Base-by-base conservation (phyloP, 2,113 vertebrate genomes). In the Zapus hudsonius region DNA sequence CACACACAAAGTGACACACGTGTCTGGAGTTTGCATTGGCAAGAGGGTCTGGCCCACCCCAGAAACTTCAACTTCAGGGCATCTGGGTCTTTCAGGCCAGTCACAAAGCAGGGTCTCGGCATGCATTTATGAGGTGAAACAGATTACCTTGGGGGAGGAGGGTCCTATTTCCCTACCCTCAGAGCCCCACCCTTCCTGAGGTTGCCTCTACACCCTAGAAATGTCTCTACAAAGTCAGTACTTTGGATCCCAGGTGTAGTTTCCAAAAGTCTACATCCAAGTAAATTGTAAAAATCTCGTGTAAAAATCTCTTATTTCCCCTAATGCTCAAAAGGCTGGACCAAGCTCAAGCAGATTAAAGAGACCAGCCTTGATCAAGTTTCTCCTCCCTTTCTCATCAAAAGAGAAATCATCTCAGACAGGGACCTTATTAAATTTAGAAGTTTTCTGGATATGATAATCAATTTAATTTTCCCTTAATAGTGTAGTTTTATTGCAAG, bases 261-360 rank as follows among this genome's bases (percentile, higher is more conserved):
- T 52, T 52, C 12, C 22, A 59, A 91, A 88, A 47, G 20, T 7
- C 9, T 89, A 19, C 27, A 17, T 94, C 57, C 44, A 47, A 84
- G 75, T 81, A 84, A 73, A 84, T 31, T 66, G n/a, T 55, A 52
- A 44, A 95, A 84, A 59, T 76, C 72, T 91, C 70, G 75, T 92
- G 85, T n/a, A n/a, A n/a, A n/a, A n/a, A 72, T 22, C 25, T 66
- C n/a, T 82, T 85, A 36, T 74, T 89, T 90, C 73, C 36, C 87
- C 7, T 40, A 76, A 31, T 38, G 7, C 57, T 55, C 72, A 73
- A 69, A 66, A 94, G 40, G 20, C 33, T 83, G 78, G 59, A 31
- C 23, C 44, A 63, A 79, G 44, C 67, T 81, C 67, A 59, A 57
- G 72, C 42, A 42, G 42, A 42, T 61, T 15, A 64, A 69, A 82